Percentiles rank a stretch among this genome's conserved stretches.
Conservation (phyloP, 2,888 invertebrate genomes). For the Dynastes hyllus region DNA sequence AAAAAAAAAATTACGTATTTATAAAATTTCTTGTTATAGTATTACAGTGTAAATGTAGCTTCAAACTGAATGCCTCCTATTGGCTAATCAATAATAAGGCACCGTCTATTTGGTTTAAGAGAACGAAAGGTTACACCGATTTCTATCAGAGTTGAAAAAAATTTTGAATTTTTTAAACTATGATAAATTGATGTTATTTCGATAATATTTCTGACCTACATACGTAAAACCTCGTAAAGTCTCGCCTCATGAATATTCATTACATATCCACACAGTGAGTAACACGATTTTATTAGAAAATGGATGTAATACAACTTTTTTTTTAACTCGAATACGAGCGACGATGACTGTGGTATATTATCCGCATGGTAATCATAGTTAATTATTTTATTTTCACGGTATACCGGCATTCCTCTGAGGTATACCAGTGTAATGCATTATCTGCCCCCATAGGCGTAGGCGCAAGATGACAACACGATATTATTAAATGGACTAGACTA, state of each 20-base stretch:
- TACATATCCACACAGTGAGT: not conserved
- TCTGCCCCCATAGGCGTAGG: not conserved
- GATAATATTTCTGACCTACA: not conserved
- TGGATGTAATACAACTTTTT: constrained; percentile 13
- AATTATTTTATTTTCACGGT: constrained; percentile 39
- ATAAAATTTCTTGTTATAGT: no score
- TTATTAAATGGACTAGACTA: constrained; percentile 40
- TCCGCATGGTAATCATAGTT: constrained; percentile 38
- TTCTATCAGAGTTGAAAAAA: no score
- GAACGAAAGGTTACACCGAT: no score
- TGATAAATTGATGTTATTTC: no score
- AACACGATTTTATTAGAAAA: constrained; percentile 8
- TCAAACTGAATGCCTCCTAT: no score
- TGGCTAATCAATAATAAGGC: no score
- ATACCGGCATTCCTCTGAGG: constrained; percentile 26
- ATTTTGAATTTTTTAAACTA: no score
- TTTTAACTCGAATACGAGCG: constrained; percentile 27
- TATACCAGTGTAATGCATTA: constrained; percentile 24
- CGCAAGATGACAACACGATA: constrained; percentile 32
- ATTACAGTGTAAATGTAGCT: no score
- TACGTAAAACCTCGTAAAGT: not conserved
- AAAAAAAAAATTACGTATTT: no score
- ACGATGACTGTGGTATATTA: constrained; percentile 21
- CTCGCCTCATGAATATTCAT: not conserved
- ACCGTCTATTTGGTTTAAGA: no score